phyloP scores from a whole-genome alignment of 1,140 invertebrate species.

The Rhysida immarginata region DNA sequence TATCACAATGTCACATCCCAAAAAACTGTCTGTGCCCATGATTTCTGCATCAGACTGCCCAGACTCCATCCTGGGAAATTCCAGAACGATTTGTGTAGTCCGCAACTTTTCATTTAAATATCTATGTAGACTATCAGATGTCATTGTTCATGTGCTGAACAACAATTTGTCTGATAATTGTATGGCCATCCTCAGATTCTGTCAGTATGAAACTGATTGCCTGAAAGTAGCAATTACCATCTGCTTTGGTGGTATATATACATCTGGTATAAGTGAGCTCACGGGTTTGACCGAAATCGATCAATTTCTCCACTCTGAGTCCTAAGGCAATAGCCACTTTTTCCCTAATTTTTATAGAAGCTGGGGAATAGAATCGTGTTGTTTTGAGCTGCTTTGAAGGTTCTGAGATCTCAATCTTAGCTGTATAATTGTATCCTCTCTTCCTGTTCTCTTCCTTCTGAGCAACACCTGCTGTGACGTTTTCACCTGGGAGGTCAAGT shows the following conservation, averaged over 20 bases:
- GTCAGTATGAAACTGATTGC: neutral
- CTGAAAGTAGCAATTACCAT: neutral
- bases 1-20: too few species aligned
- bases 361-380: too few species aligned
- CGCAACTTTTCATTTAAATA: neutral
- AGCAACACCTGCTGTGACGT: neutral
- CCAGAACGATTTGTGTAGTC: neutral
- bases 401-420: neutral
- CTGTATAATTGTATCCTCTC: neutral
- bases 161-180: neutral
- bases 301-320: neutral
- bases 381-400: neutral
- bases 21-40: neutral
- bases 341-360: too few species aligned
- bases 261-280: neutral
- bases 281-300: neutral
- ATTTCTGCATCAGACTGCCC: neutral
- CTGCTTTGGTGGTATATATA: neutral
- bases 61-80: neutral
- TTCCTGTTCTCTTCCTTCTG: neutral
- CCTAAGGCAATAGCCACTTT: too few species aligned
- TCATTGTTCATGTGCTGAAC: neutral
- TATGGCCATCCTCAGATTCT: neutral
- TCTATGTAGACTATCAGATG: neutral
- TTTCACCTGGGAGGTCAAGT: neutral